phyloP scores from a whole-genome alignment of 1,140 invertebrate genomes.

The Nasonia longicornis region DNA sequence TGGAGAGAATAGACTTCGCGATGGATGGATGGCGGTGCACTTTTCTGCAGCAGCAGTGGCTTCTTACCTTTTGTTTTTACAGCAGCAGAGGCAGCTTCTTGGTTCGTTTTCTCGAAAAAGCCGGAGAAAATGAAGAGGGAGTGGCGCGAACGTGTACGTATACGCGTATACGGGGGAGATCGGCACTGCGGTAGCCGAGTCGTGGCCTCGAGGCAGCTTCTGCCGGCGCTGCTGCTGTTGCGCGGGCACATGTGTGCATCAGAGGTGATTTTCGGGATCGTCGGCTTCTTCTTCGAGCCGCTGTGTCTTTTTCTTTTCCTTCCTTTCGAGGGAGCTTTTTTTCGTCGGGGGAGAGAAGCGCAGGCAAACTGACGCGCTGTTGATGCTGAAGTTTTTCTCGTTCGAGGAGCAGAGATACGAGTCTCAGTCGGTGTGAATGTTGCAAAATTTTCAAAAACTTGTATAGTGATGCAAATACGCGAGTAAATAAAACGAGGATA shows the following conservation, averaged over 20 bases:
- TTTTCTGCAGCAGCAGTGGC: slow-evolving; percentile 28
- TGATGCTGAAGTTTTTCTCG: background rate
- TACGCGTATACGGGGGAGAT: slow-evolving; percentile 7
- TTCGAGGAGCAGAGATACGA: too few relatives aligned
- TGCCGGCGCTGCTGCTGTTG: background rate
- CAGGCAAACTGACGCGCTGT: background rate
- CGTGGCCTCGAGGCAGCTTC: slow-evolving; percentile 49
- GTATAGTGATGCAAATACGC: too few relatives aligned
- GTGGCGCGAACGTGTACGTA: background rate
- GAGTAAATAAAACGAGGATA: too few relatives aligned
- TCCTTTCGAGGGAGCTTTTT: background rate
- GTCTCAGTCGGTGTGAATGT: background rate
- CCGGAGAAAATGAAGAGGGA: slow-evolving; percentile 45
- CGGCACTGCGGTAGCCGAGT: slow-evolving; percentile 53
- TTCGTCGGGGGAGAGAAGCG: background rate
- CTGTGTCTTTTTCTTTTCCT: slow-evolving; percentile 7
- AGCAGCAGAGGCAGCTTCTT: slow-evolving; percentile 1
- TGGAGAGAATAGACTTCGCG: slow-evolving; percentile 50
- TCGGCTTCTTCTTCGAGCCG: background rate
- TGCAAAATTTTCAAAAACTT: background rate
- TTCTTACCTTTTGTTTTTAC: slow-evolving; percentile 34
- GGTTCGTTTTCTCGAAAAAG: slow-evolving; percentile 39
- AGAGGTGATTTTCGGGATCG: slow-evolving; percentile 36
- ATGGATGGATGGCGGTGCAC: slow-evolving; percentile 49
- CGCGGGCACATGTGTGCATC: background rate